Percentiles rank a stretch among this genome's conserved stretches.
phyloP scores from a whole-genome alignment of 2,113 vertebrate species.

The Dipodomys merriami region DNA sequence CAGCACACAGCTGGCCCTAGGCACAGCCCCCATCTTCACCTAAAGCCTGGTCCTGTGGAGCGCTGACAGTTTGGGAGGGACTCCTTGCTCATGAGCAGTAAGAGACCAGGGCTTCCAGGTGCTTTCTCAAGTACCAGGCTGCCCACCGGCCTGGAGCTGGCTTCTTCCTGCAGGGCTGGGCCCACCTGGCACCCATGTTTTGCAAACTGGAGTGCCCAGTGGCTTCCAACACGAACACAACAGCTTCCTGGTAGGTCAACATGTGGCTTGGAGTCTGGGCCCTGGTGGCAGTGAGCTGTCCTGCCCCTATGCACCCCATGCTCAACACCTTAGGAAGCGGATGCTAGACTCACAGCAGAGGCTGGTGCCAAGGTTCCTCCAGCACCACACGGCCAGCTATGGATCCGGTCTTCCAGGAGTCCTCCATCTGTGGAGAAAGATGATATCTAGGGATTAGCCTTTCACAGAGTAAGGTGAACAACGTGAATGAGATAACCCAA shows the following conservation, averaged over 20 bases:
- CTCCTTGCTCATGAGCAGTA: neutral
- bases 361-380: no score
- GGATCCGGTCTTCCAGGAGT: neutral
- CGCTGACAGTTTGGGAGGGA: fast-evolving
- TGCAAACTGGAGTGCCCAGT: no score
- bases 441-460: fast-evolving
- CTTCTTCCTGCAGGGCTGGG: neutral
- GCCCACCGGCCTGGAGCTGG: fast-evolving
- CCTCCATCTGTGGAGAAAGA: neutral
- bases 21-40: no score
- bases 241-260: no score
- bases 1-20: fast-evolving
- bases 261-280: no score
- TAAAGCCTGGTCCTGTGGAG: neutral
- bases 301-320: no score
- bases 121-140: neutral
- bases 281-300: no score
- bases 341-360: no score
- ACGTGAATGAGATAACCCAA: no score
- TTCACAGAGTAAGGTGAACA: no score
- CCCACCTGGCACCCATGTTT: fast-evolving
- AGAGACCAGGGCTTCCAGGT: neutral
- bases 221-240: no score
- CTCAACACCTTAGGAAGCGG: no score
- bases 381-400: fast-evolving